A percentile compares a stretch with the other conserved stretches of the same genome.
These are phyloP conservation scores for Triops longicaudatus DNA, from an alignment of 1,140 invertebrate genomes.

Conservation along the genomic window DNA sequence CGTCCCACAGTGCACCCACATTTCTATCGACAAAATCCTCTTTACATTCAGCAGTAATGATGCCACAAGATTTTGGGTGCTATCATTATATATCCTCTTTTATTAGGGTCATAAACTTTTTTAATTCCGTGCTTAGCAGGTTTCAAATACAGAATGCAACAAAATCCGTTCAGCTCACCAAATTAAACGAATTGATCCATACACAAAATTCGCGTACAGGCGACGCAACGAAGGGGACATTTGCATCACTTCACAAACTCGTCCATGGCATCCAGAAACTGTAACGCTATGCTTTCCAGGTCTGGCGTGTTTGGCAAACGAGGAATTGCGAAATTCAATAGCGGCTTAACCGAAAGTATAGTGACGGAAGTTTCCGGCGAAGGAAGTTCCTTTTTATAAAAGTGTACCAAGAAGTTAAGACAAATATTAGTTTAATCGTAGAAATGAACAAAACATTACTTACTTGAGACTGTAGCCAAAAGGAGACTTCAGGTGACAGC, in stretches of 20 bases:
- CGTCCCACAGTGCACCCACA: neutral
- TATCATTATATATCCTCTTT: slow-evolving; percentile 2
- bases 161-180: neutral
- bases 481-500: neutral
- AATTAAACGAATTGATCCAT: neutral
- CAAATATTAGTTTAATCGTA: neutral
- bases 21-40: neutral
- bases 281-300: neutral
- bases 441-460: neutral
- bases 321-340: neutral
- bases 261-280: neutral
- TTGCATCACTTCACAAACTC: neutral
- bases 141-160: neutral
- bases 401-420: neutral
- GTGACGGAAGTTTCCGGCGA: neutral
- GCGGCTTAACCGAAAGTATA: neutral
- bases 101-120: neutral
- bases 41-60: neutral
- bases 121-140: neutral
- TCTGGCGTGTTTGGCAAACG: neutral
- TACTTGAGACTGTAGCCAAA: slow-evolving; percentile 2
- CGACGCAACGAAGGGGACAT: neutral
- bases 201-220: neutral
- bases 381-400: neutral
- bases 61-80: neutral